Conservation (phyloP, 1,140 invertebrate genomes). For the Drosophila serrata region DNA sequence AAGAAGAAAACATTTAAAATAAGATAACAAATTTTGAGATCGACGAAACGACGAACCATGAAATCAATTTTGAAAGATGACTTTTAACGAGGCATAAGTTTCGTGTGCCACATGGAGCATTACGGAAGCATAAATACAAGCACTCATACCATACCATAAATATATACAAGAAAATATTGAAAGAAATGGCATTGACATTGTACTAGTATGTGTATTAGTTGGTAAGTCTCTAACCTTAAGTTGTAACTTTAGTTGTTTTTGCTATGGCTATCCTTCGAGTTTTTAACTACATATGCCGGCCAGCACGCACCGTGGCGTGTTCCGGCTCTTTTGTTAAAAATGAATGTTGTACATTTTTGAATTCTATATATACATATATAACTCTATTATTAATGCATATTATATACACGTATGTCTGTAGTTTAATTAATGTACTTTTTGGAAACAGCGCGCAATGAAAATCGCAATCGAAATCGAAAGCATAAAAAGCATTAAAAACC, state of each 20-base stretch:
- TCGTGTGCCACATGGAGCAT: conserved; percentile 26
- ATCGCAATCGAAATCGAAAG: conserved; percentile 33
- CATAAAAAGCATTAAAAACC: conserved; percentile 25
- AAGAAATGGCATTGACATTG: conserved; percentile 61
- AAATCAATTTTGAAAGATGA: conserved; percentile 52
- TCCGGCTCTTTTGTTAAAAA: conserved; percentile 74
- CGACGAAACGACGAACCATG: conserved; percentile 28
- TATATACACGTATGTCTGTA: conserved; percentile 72
- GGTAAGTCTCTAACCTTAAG: conserved; percentile 74
- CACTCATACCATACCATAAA: conserved; percentile 29
- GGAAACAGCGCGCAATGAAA: conserved; percentile 57
- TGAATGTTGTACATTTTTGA: conserved; percentile 83
- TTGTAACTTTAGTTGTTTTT: conserved; percentile 80
- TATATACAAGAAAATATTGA: conserved; percentile 14
- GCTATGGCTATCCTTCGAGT: conserved; percentile 80
- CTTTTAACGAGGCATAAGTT: conserved; percentile 37
- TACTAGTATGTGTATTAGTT: conserved; percentile 78
- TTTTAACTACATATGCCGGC: conserved; percentile 65
- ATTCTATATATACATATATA: conserved; percentile 75
- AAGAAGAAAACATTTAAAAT: conserved; percentile 22
- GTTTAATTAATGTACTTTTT: conserved; percentile 79
- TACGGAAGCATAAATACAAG: conserved; percentile 13
- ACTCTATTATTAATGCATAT: conserved; percentile 62
- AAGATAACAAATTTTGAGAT: conserved; percentile 46
- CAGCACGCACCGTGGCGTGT: conserved; percentile 24